Evolutionary conservation across 2,797 vertebrate genomes (phyloP), one percentile per base, ranked within the genome.

Genomic region (Arctocebus calabarensis): DNA sequence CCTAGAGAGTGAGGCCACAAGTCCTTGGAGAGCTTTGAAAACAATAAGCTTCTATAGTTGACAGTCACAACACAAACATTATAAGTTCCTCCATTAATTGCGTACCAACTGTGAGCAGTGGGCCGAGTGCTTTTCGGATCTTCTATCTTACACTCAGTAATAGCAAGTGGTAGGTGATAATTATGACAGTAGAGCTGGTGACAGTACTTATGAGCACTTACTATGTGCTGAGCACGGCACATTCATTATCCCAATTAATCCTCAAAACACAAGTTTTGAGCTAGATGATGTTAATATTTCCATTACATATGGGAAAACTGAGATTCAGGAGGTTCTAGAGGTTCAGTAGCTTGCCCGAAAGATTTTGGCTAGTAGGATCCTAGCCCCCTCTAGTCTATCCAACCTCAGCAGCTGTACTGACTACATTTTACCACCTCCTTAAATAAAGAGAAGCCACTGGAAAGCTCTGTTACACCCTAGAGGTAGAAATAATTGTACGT

Each of bases 311-410:
- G 52, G 71, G 66, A 91, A 91, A 81, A 68, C 3, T 27, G 43
- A 79, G 20, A 13, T 11, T 0, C n/a, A n/a, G n/a, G n/a, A n/a
- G n/a, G n/a, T n/a, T 8, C 32, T 2, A 14, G 37, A 14, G 37
- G 5, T 22, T 87, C 25, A n/a, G 1, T 61, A 75, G 52, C 34
- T 71, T 37, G 20, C 32, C 81, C 37, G 7, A n/a, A 77, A 13
- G 45, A 70, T 71, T 78, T 88, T 52, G 43, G 34, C 68, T 29
- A 70, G 37, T 9, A 82, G 29, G 70, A 83, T 32, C 7, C 8
- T n/a, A 34, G 71, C 48, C n/a, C 48, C 48, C 14, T 16, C 48
- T 52, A 52, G 48, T 78, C 55, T 43, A 32, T 16, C 37, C 27
- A 29, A 73, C 27, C 61, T 62, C 90, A 17, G 22, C 1, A 1